phyloP scores from a whole-genome alignment of 2,888 invertebrate genomes.

The Yponomeuta malinellus region DNA sequence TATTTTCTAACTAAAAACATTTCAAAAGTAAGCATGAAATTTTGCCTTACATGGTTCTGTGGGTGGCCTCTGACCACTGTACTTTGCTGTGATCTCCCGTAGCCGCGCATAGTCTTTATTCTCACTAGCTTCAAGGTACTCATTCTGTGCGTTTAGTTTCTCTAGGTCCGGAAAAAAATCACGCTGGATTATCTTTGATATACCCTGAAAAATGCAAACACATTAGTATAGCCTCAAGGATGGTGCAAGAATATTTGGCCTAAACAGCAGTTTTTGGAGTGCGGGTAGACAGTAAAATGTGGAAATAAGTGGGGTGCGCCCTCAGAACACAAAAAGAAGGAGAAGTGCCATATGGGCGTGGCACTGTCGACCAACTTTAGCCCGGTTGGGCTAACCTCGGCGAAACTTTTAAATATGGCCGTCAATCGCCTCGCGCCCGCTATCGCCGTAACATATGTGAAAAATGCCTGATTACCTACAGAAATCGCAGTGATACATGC shows the following conservation, averaged over 20 bases:
- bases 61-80: constrained; percentile 81
- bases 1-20: background rate
- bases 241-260: background rate
- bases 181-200: constrained; percentile 96
- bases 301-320: background rate
- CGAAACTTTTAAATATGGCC: too few relatives aligned
- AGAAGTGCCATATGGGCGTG: too few relatives aligned
- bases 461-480: too few relatives aligned
- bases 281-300: background rate
- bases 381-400: too few relatives aligned
- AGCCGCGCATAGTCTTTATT: constrained; percentile 92
- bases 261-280: background rate
- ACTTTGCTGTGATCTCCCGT: constrained; percentile 90
- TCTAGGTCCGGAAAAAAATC: constrained; percentile 98
- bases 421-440: too few relatives aligned
- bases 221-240: background rate
- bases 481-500: too few relatives aligned
- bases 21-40: too few relatives aligned
- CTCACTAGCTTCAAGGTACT: constrained; percentile 93
- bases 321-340: too few relatives aligned
- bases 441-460: too few relatives aligned
- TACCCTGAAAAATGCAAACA: constrained; percentile 72
- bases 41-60: constrained; percentile 76
- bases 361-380: too few relatives aligned
- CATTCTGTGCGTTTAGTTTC: constrained; percentile 93